Conservation (phyloP, 2,113 vertebrate species). For the Proteles cristata region DNA sequence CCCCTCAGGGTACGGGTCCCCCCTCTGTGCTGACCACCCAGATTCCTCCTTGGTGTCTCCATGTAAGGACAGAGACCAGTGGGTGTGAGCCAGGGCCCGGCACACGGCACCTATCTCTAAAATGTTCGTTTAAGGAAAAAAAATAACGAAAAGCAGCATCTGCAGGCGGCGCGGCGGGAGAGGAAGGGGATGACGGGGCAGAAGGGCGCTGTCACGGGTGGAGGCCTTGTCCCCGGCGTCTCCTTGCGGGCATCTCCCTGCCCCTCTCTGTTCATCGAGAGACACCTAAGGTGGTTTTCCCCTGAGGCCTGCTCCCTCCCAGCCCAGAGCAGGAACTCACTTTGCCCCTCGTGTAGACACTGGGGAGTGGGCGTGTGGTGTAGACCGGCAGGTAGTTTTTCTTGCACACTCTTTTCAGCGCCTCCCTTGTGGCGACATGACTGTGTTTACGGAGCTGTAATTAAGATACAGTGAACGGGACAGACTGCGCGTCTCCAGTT, state of each 20-base stretch:
- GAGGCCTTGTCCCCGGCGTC: rapidly evolving
- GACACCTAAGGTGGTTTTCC: background rate
- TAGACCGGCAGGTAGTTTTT: background rate
- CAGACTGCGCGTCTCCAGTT: background rate
- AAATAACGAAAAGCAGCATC: background rate
- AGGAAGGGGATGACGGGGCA: background rate
- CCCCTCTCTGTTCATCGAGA: rapidly evolving
- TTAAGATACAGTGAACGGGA: background rate
- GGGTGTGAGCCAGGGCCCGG: background rate
- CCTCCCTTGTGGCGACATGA: background rate
- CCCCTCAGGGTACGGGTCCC: rapidly evolving
- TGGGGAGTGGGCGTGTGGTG: background rate
- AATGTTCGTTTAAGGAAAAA: background rate
- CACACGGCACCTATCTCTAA: background rate
- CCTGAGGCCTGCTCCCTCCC: rapidly evolving
- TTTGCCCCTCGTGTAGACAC: background rate
- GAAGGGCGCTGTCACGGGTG: rapidly evolving
- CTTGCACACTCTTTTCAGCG: background rate
- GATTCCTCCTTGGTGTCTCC: background rate
- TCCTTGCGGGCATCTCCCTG: background rate
- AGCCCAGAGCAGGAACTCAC: rapidly evolving
- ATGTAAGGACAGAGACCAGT: background rate
- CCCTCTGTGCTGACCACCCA: background rate
- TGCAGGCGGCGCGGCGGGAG: background rate
- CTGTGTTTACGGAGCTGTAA: rapidly evolving